Evolutionary conservation across 2,888 invertebrate genomes (phyloP), one percentile per base, ranked within the genome.

Genomic region (Polydrusus cervinus): DNA sequence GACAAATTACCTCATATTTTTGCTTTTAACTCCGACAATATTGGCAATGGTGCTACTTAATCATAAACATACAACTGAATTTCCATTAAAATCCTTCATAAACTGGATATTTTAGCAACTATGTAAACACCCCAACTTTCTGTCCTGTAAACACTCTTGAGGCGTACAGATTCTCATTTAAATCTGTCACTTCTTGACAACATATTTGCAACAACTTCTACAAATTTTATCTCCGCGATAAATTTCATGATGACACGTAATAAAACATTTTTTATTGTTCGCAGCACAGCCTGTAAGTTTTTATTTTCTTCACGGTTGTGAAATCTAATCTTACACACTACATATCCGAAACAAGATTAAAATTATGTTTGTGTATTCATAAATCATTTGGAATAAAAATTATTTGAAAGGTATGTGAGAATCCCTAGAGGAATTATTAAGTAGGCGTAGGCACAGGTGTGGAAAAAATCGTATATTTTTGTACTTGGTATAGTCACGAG

Each of bases 281-380:
- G 25, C 5, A n/a, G 11, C 30, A 30, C 13, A 11, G 20, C 11
- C 13, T 20, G 53, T 53, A 25, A 30, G 57, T 71, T 71, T 71
- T 71, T 64, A 64, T 65, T 65, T 64, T 71, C 53, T 45, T 47
- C 47, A 65, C 38, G 30, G 65, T 18, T 65, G 45, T 57, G 47
- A 65, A 65, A 71, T 71, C 71, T 55, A 71, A 71, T 71, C 57
- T 71, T 47, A 65, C 43, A 55, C 71, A 53, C 65, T 55, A 20
- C 65, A 71, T 65, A 43, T 57, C 65, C 57, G 20, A 62, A 64
- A 71, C 53, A 69, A 69, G 69, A 69, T 69, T 69, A 69, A 70
- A 70, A 61, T 70, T 61, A 61, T 61, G 61, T 69, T 45, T 45
- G 10, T 11, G 40, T 18, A 43, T 43, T 18, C 25, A 10, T 62